Percentiles rank a stretch among this genome's conserved stretches.
phyloP scores from a whole-genome alignment of 2,113 vertebrate species.

The Rhodinocichla rosea region DNA sequence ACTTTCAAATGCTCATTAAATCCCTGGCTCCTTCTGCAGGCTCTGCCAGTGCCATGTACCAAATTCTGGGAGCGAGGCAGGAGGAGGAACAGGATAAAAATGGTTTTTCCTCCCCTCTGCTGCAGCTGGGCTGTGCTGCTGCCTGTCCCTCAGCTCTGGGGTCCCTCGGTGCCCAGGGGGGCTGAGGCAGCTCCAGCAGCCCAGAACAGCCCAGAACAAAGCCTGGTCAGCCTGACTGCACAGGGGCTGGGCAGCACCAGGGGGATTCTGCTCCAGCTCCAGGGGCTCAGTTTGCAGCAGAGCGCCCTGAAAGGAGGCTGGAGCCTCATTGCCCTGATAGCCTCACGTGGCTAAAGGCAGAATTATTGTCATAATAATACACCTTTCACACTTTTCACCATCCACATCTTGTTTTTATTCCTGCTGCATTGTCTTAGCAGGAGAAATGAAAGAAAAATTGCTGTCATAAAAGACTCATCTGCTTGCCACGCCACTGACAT shows the following conservation, averaged over 20 bases:
- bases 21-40: conserved; percentile 8
- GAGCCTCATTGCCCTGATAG: neutral
- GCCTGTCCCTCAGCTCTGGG: neutral
- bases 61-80: neutral
- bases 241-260: neutral
- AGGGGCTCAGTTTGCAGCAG: neutral
- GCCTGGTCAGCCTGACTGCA: neutral
- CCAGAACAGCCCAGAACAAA: neutral
- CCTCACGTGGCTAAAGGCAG: neutral
- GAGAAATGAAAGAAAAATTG: neutral
- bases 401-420: neutral
- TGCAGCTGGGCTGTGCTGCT: neutral
- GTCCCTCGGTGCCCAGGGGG: neutral
- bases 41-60: neutral
- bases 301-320: neutral
- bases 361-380: too few species aligned
- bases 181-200: neutral
- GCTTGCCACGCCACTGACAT: neutral
- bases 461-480: conserved; percentile 1
- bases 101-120: neutral
- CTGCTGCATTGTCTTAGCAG: neutral
- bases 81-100: neutral
- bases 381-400: neutral
- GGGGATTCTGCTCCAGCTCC: neutral
- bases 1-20: conserved; percentile 39